Evolutionary conservation across 2,113 vertebrate species (phyloP).

Genomic region (Etheostoma spectabile): DNA sequence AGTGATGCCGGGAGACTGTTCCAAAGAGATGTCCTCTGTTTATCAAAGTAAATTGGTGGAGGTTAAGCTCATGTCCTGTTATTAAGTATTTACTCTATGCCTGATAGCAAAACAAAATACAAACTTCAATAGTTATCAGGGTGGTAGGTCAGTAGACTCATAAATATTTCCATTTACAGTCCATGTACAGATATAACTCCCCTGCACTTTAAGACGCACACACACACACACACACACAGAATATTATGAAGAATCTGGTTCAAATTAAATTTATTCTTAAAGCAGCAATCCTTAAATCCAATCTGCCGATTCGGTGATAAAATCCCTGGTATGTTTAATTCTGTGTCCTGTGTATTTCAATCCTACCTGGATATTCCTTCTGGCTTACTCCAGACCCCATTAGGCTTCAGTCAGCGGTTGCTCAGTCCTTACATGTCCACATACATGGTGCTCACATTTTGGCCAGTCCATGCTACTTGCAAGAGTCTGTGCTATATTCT

Average conservation of each 20-base stretch:
- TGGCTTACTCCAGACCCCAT: conserved; percentile 83
- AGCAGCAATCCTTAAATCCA: neutral
- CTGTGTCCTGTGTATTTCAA: neutral
- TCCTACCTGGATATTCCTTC: conserved; percentile 72
- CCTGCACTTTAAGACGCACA: neutral
- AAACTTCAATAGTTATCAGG: neutral
- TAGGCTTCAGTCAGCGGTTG: conserved; percentile 39
- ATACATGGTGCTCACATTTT: conserved; percentile 7
- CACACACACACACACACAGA: neutral
- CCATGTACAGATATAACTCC: neutral
- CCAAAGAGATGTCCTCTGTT: too few relatives aligned
- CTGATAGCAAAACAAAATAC: neutral
- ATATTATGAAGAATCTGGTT: neutral
- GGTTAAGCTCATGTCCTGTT: neutral
- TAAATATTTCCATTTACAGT: neutral
- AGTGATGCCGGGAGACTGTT: too few relatives aligned
- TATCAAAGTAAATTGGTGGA: too few relatives aligned
- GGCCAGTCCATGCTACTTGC: neutral
- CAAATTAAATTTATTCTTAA: neutral
- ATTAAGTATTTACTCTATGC: neutral
- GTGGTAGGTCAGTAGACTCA: neutral
- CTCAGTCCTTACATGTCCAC: conserved; percentile 18
- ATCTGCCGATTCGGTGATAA: neutral
- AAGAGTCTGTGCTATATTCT: neutral
- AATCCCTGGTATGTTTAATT: neutral